A percentile compares a stretch with the other conserved stretches of the same genome.
Conservation (phyloP, 2,113 vertebrate genomes). For the Pedionomus torquatus region DNA sequence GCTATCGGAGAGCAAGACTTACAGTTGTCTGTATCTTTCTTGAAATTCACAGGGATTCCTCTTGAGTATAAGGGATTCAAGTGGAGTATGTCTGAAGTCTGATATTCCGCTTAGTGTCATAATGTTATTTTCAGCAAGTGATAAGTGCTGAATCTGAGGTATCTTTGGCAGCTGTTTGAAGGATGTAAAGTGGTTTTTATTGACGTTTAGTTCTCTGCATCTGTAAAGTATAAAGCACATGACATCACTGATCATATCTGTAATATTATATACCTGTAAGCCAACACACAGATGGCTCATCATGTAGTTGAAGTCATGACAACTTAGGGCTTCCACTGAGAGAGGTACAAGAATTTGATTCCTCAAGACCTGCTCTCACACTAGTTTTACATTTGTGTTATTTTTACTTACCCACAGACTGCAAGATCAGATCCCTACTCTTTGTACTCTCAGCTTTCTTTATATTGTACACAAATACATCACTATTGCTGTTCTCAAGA, state of each 20-base stretch:
- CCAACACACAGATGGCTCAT: not conserved
- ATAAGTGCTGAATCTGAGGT: constrained; percentile 88
- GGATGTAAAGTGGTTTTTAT: constrained; percentile 88
- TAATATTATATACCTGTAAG: not conserved
- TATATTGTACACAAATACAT: not conserved
- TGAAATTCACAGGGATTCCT: constrained; percentile 92
- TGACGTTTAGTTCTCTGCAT: constrained; percentile 91
- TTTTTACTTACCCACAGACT: not conserved
- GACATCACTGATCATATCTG: not conserved
- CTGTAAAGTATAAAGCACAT: constrained; percentile 70
- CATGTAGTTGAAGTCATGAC: accelerated
- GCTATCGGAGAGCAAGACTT: constrained; percentile 29
- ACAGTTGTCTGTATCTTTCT: constrained; percentile 87
- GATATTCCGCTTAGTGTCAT: constrained; percentile 82
- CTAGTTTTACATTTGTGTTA: not conserved
- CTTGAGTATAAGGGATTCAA: constrained; percentile 84
- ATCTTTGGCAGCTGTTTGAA: constrained; percentile 92
- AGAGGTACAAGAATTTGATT: not conserved
- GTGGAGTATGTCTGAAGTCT: constrained; percentile 75
- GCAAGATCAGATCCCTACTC: not conserved
- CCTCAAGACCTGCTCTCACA: not conserved
- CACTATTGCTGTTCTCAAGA: not conserved
- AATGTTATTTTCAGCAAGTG: constrained; percentile 90
- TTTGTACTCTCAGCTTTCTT: not conserved
- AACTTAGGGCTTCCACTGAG: not conserved